phyloP scores from a whole-genome alignment of 2,113 vertebrate genomes.

The Tetraodon nigroviridis region DNA sequence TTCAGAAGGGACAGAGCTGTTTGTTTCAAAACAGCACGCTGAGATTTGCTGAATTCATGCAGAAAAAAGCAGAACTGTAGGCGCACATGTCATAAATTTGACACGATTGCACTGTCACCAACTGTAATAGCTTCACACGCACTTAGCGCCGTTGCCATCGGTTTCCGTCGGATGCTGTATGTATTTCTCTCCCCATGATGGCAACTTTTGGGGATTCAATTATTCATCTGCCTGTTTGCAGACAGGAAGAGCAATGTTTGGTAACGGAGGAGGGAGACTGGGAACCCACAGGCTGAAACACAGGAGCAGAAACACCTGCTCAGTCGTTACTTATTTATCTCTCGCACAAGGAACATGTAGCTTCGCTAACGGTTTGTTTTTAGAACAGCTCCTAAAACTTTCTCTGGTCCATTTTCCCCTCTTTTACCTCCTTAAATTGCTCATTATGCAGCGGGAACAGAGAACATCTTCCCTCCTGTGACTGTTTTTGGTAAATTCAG shows the following conservation, averaged over 20 bases:
- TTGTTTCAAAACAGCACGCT: slow-evolving; percentile 46
- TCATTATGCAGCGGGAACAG: too few relatives aligned
- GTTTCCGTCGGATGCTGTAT: slow-evolving; percentile 50
- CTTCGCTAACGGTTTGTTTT: background rate
- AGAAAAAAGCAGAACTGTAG: slow-evolving; percentile 4
- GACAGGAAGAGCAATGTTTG: slow-evolving; percentile 16
- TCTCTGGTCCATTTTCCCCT: background rate
- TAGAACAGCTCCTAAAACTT: background rate
- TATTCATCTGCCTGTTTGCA: slow-evolving; percentile 49
- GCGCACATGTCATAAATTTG: slow-evolving; percentile 15
- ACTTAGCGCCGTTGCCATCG: slow-evolving; percentile 51
- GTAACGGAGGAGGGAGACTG: background rate
- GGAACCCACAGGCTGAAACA: background rate
- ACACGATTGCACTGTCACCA: slow-evolving; percentile 52
- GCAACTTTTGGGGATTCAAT: slow-evolving; percentile 48
- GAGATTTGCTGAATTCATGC: slow-evolving; percentile 30
- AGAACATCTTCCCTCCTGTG: too few relatives aligned
- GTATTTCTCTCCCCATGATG: slow-evolving; percentile 36
- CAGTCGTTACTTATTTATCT: slow-evolving; percentile 9
- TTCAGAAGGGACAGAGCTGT: slow-evolving; percentile 32
- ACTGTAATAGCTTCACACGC: slow-evolving; percentile 46
- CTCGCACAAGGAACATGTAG: background rate
- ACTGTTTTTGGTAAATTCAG: too few relatives aligned
- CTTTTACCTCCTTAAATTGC: background rate
- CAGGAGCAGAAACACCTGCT: background rate